Base-by-base conservation (phyloP, 2,797 vertebrate genomes). In the Pseudochromis fuscus region DNA sequence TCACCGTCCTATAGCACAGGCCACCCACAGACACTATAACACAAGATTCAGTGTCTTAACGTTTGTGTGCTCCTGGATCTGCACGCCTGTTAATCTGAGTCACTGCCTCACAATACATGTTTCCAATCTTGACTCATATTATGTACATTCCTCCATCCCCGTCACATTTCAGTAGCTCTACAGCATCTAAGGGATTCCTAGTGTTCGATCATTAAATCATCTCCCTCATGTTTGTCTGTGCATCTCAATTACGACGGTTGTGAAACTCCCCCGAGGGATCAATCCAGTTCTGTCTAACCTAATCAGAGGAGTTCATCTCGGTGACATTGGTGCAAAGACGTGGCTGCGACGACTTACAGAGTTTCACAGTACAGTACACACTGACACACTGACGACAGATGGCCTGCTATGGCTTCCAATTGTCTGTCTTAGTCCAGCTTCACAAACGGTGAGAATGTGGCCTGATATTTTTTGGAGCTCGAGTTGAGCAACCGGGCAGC, bases 241-340 rank as follows among this genome's bases (percentile, higher is more conserved):
- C 27, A 25, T 68, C 49, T 40, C 5, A 1, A 42, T 55, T 38
- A 15, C 5, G 13, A 16, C n/a, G 3, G 37, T 23, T 25, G 53
- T 59, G 57, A 30, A 58, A 31, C 40, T 21, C 67, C 45, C 33
- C 72, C 24, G 6, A 45, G 68, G 42, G 65, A 75, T 75, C 49
- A 10, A 11, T 78, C 37, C 28, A 67, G 9, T 81, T 77, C 72
- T 38, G 52, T 67, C 40, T 51, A 18, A 77, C 77, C 33, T 64
- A 75, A 79, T 75, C 48, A 44, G 15, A 51, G 13, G 65, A 42
- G 38, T 59, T 59, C 31, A 24, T 75, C 46, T 69, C 9, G 3
- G 46, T 74, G 44, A 61, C 67, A 60, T 62, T 73, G 70, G 50
- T 68, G 61, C 68, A 81, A 63, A 81, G 72, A 66, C 40, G 28